Base-by-base conservation (phyloP, 2,797 vertebrate species). In the Micrastur ruficollis region DNA sequence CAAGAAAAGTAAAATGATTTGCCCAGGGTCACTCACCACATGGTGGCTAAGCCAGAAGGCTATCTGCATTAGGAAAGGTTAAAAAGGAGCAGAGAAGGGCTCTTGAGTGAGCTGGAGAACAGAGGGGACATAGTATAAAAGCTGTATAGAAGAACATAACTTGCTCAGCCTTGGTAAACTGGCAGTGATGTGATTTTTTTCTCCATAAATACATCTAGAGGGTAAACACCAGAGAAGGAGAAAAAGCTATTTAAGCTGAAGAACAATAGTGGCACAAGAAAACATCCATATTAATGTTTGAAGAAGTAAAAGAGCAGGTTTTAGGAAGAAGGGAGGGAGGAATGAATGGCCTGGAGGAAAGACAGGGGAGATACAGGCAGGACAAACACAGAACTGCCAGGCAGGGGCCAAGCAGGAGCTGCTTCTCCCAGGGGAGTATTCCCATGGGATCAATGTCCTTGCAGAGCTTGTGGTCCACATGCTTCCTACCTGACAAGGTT, bases 131-230 rank as follows among this genome's bases (percentile, higher is more conserved):
- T 8, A 58, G 18, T 32, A 52, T 47, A 44, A 59, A 78, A 74
- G 66, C 3, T 0, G 11, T 61, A 44, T 22, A 59, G 70, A 56
- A 49, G 62, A 87, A 59, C n/a, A 71, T 26, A 81, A 27, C 65
- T 90, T 62, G 71, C 32, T 91, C 52, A 76, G 75, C 76, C 89
- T 89, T 55, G 61, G 70, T 56, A 78, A 86, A 89, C 73, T 53
- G 86, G 52, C 53, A 94, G 89, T 21, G 31, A 89, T 55, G 56
- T 16, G 73, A 68, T 44, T 56, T 71, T 89, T 74, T 72, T 49
- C 58, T 83, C 90, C 93, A 86, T 89, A 94, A 95, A 89, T 78
- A 90, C 36, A 92, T 86, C 88, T 86, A 61, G 65, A 96, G 72
- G 59, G 68, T 67, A 95, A 93, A 92, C 66, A 90, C 12, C 36